These are phyloP conservation scores for Epinephelus coioides DNA, from an alignment of 2,797 vertebrate genomes.

Conservation along the genomic window DNA sequence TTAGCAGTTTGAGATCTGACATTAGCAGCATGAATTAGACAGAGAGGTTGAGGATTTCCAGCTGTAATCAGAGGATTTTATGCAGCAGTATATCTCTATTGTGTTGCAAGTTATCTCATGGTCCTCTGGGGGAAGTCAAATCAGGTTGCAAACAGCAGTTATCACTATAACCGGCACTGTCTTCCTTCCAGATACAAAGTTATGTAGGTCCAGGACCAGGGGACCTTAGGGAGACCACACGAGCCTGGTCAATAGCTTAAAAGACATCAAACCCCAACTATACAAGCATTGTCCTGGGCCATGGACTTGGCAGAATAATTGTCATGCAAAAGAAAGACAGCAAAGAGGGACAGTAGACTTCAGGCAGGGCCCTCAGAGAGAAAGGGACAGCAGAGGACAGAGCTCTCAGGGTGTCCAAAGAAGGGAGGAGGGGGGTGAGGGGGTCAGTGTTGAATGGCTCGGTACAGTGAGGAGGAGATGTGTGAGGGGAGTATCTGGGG, in stretches of 20 bases:
- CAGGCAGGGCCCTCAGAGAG: constrained; percentile 65
- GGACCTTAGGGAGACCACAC: constrained; percentile 53
- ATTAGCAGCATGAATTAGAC: too few species aligned
- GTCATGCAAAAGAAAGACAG: constrained; percentile 86
- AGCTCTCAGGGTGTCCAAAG: constrained; percentile 67
- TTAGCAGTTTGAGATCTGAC: too few species aligned
- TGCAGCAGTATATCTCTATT: not conserved
- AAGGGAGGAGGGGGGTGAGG: not conserved
- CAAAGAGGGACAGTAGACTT: constrained; percentile 77
- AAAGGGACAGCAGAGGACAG: constrained; percentile 59
- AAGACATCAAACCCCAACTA: constrained; percentile 83
- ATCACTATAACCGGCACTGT: not conserved
- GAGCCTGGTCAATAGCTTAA: constrained; percentile 74
- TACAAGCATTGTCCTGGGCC: constrained; percentile 81
- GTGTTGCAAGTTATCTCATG: not conserved
- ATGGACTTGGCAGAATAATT: constrained; percentile 87
- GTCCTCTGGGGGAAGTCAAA: too few species aligned
- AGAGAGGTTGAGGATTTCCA: too few species aligned
- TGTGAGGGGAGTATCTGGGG: constrained; percentile 64
- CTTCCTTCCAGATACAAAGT: not conserved
- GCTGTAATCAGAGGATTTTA: too few species aligned
- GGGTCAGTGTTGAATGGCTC: constrained; percentile 61
- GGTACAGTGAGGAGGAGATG: constrained; percentile 78
- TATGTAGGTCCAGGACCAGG: constrained; percentile 26
- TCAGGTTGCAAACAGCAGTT: not conserved